Evolutionary conservation across 2,888 invertebrate species (phyloP), one percentile per base, ranked within the genome.

Genomic region (Volucella inflata): DNA sequence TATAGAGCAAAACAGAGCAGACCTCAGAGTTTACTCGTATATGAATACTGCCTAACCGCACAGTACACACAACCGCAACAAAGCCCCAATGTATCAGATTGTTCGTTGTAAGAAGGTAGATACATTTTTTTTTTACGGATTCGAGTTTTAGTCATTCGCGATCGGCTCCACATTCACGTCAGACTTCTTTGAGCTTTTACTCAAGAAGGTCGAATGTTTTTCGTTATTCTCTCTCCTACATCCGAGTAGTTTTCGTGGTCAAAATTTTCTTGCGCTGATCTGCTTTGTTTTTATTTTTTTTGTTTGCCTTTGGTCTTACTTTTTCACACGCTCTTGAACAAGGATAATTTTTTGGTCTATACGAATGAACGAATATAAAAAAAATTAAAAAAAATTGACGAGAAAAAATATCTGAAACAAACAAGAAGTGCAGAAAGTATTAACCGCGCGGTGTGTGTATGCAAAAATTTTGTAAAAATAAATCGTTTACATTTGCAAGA

Each of bases 181-280:
- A 92, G 91, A 92, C 92, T 91, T 92, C 92, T 92, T 91, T 91
- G 91, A 91, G 92, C 91, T 91, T 89, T 90, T 89, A 91, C 92
- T 91, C 91, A 91, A 90, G 92, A 92, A 92, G 92, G 92, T 92
- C 91, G 92, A 88, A 87, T 87, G 79, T 87, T 72, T 85, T 80
- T 71, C 71, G 76, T 76, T 81, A 75, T 59, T 80, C 74, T 70
- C 75, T 84, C 65, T 79, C 64, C 51, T 75, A 21, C 68, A 62
- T 78, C 75, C 74, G 75, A 76, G 55, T 70, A 62, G 51, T 57
- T 64, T 87, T 75, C 72, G 82, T 83, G 81, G 50, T 72, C 74
- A 30, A 30, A 30, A 30, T 30, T 30, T 30, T 30, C 30, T 30
- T 30, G 30, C 6, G 30, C 30, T 6, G 30, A 30, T 30, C 1